These are phyloP conservation scores for Lithobius niger DNA, from an alignment of 1,140 invertebrate species.

Conservation along the genomic window DNA sequence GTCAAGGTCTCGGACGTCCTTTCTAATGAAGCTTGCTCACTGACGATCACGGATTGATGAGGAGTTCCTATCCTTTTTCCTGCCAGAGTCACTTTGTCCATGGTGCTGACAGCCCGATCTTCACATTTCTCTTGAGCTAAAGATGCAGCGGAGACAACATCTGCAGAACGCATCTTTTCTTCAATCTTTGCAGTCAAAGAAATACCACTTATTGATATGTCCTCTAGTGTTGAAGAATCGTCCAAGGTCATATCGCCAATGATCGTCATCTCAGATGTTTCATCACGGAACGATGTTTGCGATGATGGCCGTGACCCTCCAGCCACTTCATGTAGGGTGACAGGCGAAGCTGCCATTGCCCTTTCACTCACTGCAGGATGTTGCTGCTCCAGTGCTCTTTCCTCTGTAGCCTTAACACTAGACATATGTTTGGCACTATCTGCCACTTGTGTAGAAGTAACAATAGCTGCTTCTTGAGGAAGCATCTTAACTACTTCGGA, in stretches of 20 bases:
- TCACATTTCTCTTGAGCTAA: too few species aligned
- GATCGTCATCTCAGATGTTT: not conserved
- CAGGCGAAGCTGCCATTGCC: not conserved
- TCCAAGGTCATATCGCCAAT: not conserved
- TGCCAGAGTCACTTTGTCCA: too few species aligned
- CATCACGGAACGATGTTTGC: not conserved
- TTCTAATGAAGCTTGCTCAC: too few species aligned
- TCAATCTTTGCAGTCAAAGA: not conserved
- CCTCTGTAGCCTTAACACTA: not conserved
- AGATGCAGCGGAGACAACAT: too few species aligned
- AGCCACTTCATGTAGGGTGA: not conserved
- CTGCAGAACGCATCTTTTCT: too few species aligned
- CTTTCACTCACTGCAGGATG: not conserved
- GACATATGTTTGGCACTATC: not conserved
- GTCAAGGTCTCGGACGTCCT: too few species aligned
- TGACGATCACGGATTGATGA: too few species aligned
- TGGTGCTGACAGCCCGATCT: too few species aligned
- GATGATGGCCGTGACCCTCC: not conserved
- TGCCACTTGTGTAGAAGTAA: not conserved
- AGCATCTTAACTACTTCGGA: not conserved
- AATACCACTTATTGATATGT: not conserved
- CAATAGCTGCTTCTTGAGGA: not conserved
- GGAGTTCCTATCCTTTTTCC: too few species aligned
- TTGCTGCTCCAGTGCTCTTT: not conserved
- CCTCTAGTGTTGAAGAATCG: not conserved